Percentiles rank a stretch among this genome's conserved stretches.
Evolutionary conservation across 2,113 vertebrate genomes (phyloP).

Genomic region (Trichechus manatus): DNA sequence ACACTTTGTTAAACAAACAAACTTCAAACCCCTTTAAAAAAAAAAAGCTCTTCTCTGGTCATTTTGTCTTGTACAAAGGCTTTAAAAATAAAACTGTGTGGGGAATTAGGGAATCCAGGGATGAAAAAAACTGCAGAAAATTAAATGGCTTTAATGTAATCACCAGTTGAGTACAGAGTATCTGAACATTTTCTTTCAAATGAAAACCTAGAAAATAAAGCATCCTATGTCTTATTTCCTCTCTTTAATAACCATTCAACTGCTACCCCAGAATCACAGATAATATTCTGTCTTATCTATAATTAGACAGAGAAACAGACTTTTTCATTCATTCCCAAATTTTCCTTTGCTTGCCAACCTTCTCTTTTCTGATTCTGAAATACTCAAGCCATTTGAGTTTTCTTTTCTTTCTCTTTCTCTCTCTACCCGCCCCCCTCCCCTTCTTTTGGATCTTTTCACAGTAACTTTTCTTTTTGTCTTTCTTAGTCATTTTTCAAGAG

Average conservation of each 20-base stretch:
- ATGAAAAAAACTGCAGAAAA: conserved; percentile 69
- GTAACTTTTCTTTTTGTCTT: neutral
- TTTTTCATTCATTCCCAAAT: neutral
- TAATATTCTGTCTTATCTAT: conserved; percentile 1
- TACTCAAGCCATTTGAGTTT: neutral
- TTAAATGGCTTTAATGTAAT: conserved; percentile 62
- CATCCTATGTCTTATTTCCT: neutral
- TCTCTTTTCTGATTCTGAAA: conserved; percentile 46
- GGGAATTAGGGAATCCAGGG: conserved; percentile 64
- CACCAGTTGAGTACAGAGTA: neutral
- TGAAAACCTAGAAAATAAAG: conserved; percentile 29
- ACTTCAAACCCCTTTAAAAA: conserved; percentile 87
- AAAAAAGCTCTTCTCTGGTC: conserved; percentile 84
- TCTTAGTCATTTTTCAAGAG: conserved; percentile 17
- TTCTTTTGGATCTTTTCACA: conserved; percentile 11
- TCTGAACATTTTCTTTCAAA: conserved; percentile 59
- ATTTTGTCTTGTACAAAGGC: conserved; percentile 80
- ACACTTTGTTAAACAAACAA: conserved; percentile 90
- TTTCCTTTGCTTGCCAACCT: conserved; percentile 19
- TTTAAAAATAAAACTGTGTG: conserved; percentile 87
- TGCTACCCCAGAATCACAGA: neutral
- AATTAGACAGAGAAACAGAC: conserved; percentile 3
- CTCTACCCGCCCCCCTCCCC: neutral
- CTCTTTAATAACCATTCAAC: neutral
- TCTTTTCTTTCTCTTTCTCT: neutral